Conservation (phyloP, 2,797 vertebrate species). For the Falco cherrug region DNA sequence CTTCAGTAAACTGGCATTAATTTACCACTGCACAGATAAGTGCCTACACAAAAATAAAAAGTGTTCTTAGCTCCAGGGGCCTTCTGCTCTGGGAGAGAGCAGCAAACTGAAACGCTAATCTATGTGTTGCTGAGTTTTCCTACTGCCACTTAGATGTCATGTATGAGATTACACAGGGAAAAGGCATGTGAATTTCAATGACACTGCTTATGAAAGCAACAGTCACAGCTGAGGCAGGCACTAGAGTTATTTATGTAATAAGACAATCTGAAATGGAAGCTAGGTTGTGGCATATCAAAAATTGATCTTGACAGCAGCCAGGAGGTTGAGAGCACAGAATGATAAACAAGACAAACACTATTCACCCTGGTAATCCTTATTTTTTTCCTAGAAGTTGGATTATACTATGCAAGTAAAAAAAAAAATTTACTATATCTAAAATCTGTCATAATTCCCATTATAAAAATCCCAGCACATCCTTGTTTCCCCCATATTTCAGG, state of each 20-base stretch:
- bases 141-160: not conserved
- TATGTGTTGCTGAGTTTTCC: not conserved
- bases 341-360: not conserved
- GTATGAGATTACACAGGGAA: not conserved
- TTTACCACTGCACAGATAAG: not conserved
- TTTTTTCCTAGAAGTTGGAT: not conserved
- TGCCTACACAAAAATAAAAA: not conserved
- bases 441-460: not conserved
- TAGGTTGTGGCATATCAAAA: not conserved
- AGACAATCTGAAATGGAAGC: not conserved
- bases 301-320: not conserved
- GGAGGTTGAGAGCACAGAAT: not conserved
- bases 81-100: not conserved
- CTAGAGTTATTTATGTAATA: not conserved
- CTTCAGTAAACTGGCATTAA: not conserved
- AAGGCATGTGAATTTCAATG: not conserved
- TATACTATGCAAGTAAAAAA: not conserved
- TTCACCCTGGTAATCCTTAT: not conserved
- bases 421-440: not conserved
- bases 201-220: slow-evolving; percentile 18
- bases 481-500: not conserved
- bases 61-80: not conserved
- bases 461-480: not conserved
- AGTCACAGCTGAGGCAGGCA: slow-evolving; percentile 5
- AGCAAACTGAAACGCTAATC: not conserved